Evolutionary conservation across 2,113 vertebrate species (phyloP).

Genomic region (Sterrhoptilus dennistouni): DNA sequence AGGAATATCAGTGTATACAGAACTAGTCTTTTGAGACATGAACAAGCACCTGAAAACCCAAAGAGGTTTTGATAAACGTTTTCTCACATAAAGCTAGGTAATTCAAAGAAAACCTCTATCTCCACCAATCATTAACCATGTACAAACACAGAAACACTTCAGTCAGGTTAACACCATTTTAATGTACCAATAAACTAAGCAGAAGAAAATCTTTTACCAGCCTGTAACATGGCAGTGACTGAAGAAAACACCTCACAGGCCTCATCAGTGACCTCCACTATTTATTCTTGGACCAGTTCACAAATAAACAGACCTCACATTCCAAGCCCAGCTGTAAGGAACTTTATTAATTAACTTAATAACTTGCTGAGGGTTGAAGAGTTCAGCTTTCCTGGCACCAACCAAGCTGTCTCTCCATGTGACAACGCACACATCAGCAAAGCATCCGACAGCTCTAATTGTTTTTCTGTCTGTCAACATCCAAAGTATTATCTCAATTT

Average conservation of each 20-base stretch:
- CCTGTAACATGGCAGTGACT: not conserved
- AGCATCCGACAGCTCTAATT: constrained; percentile 16
- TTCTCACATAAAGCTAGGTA: not conserved
- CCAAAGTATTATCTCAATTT: constrained; percentile 39
- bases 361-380: constrained; percentile 43
- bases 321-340: constrained; percentile 17
- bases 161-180: not conserved
- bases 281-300: not conserved
- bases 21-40: not conserved
- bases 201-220: not conserved
- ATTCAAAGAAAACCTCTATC: not conserved
- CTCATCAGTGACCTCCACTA: not conserved
- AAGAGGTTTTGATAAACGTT: not conserved
- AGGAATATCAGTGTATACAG: not conserved
- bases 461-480: constrained; percentile 42
- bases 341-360: constrained; percentile 48
- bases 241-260: not conserved
- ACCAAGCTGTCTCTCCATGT: not conserved
- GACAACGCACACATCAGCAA: constrained; percentile 6
- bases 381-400: constrained; percentile 25
- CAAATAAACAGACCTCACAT: constrained; percentile 26
- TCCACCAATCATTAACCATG: not conserved
- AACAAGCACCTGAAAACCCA: not conserved
- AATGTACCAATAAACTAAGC: not conserved
- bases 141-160: not conserved